phyloP scores from a whole-genome alignment of 2,797 vertebrate genomes.

The Bufotes viridis region DNA sequence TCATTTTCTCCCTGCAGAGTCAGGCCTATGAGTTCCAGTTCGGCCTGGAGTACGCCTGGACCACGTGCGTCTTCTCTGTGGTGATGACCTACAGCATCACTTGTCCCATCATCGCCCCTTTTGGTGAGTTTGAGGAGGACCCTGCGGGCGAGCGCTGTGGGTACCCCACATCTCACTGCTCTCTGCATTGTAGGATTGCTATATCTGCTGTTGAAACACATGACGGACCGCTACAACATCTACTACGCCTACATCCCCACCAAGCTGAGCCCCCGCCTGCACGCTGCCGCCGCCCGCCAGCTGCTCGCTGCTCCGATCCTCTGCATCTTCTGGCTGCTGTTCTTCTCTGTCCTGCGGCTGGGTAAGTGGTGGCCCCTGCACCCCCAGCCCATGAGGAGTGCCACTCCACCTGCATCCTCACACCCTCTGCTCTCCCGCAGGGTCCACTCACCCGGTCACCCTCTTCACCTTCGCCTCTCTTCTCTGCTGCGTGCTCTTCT shows the following conservation, averaged over 20 bases:
- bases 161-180: not conserved
- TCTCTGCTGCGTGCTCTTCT: constrained; percentile 80
- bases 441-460: constrained; percentile 84
- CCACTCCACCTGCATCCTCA: not conserved
- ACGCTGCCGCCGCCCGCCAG: constrained; percentile 87
- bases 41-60: constrained; percentile 96
- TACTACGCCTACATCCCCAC: constrained; percentile 96
- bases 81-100: constrained; percentile 97
- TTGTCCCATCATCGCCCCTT: constrained; percentile 94
- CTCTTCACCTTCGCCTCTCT: constrained; percentile 87
- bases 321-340: constrained; percentile 96
- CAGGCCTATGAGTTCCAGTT: constrained; percentile 96
- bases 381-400: not conserved
- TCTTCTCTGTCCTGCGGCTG: constrained; percentile 89
- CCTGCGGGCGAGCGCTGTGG: not conserved
- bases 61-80: constrained; percentile 93
- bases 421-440: constrained; percentile 71
- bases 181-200: constrained; percentile 78
- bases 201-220: constrained; percentile 92
- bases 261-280: constrained; percentile 91
- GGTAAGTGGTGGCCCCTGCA: constrained; percentile 74
- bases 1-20: constrained; percentile 74
- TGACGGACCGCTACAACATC: constrained; percentile 97
- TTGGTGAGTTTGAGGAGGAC: constrained; percentile 82
- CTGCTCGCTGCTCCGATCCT: constrained; percentile 90